A percentile compares a stretch with the other conserved stretches of the same genome.
phyloP scores from a whole-genome alignment of 1,140 invertebrate genomes.

The Drosophila gunungcola region DNA sequence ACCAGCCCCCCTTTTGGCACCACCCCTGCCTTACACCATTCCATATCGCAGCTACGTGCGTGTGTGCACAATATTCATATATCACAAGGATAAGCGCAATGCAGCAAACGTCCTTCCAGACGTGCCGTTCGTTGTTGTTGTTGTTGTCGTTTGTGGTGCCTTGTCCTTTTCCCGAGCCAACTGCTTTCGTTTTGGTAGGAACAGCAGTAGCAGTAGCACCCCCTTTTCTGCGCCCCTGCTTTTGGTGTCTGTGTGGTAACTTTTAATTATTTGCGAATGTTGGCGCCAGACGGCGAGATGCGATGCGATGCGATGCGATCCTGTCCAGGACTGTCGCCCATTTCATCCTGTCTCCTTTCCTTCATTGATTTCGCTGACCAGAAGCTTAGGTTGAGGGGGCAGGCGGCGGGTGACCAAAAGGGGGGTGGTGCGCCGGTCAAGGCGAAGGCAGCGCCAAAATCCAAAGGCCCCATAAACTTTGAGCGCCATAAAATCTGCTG shows the following conservation, averaged over 20 bases:
- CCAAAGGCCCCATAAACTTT: slow-evolving; percentile 82
- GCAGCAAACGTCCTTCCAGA: slow-evolving; percentile 84
- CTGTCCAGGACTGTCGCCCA: slow-evolving; percentile 24
- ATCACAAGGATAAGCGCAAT: slow-evolving; percentile 85
- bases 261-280: slow-evolving; percentile 83
- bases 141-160: slow-evolving; percentile 42
- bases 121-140: slow-evolving; percentile 59
- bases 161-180: slow-evolving; percentile 50
- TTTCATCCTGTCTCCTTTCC: slow-evolving; percentile 32
- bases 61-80: slow-evolving; percentile 85
- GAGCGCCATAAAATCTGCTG: slow-evolving; percentile 84
- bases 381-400: slow-evolving; percentile 8
- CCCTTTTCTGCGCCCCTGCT: slow-evolving; percentile 14
- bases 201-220: slow-evolving; percentile 2
- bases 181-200: slow-evolving; percentile 33
- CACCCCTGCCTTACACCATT: background rate
- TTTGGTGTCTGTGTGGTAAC: slow-evolving; percentile 70
- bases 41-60: slow-evolving; percentile 50
- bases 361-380: slow-evolving; percentile 76
- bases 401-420: background rate
- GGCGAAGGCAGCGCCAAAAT: slow-evolving; percentile 59
- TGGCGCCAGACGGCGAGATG: slow-evolving; percentile 77
- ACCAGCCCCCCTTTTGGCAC: background rate
- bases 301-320: slow-evolving; percentile 63
- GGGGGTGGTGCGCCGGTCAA: slow-evolving; percentile 7